Base-by-base conservation (phyloP, 2,113 vertebrate genomes). In the Rhagologus leucostigma region DNA sequence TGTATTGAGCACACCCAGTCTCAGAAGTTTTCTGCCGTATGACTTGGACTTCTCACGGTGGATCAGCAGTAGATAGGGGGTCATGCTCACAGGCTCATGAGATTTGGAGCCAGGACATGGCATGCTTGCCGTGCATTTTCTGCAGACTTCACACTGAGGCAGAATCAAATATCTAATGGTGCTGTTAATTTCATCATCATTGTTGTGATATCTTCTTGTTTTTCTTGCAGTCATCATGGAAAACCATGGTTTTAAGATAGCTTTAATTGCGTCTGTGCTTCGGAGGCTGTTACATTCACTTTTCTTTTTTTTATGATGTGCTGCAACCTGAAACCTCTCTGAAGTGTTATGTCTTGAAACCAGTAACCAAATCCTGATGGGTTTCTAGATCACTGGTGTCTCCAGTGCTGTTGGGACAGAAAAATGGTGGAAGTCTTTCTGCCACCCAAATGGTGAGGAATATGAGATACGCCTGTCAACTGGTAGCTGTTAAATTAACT, bases 401-500 rank as follows among this genome's bases (percentile, higher is more conserved):
- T 52, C 18, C 12, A 56, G 15, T 60, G 30, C 41, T 89, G 35
- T 74, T 76, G 83, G 60, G 18, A 50, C 9, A 63, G 37, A 55
- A 64, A 22, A 53, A 46, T 64, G 4, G 16, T 68, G 41, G 29
- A 50, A 4, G 3, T 59, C 27, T 19, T 13, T 95, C 90, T 64
- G 52, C n/a, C 32, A 46, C 22, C 41, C n/a, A 29, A 5, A 30
- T 73, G 42, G 13, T 42, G 24, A 70, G 70, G 42, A 85, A 33
- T 73, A 20, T 0, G 7, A 60, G 50, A 21, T 63, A 44, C 32
- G 37, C 50, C 33, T 93, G 49, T 83, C 60, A 87, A 76, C 50
- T 35, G 67, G 44, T 76, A 91, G 53, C 67, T 94, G 27, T 85
- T 91, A 91, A 87, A 87, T 89, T 81, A 93, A 74, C 50, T 93